phyloP scores from a whole-genome alignment of 1,140 invertebrate species.

The Callitettix versicolor region DNA sequence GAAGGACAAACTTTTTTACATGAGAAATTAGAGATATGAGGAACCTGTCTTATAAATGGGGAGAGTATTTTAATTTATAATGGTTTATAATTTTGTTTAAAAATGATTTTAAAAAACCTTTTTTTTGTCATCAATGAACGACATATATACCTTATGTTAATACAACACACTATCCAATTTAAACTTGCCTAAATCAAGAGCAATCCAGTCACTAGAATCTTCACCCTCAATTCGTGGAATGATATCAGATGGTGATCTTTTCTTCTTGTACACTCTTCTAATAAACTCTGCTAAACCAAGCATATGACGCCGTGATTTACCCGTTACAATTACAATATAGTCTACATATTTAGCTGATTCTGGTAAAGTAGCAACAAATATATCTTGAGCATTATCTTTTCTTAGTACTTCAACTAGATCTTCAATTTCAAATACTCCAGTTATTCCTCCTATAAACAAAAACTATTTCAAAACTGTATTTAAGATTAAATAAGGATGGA shows the following conservation, averaged over 20 bases:
- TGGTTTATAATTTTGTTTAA: no score
- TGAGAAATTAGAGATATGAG: no score
- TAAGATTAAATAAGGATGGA: no score
- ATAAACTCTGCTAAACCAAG: slow-evolving; percentile 63
- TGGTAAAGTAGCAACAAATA: slow-evolving; percentile 72
- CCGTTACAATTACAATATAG: slow-evolving; percentile 68
- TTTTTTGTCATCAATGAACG: no score
- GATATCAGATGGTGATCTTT: slow-evolving; percentile 48
- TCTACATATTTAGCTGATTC: slow-evolving; percentile 65
- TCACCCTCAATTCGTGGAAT: slow-evolving; percentile 69
- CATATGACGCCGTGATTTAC: slow-evolving; percentile 61
- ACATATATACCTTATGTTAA: no score
- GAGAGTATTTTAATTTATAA: no score
- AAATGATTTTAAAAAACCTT: no score
- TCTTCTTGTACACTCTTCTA: slow-evolving; percentile 66
- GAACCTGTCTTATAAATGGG: no score
- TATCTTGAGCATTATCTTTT: slow-evolving; percentile 64
- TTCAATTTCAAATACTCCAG: slow-evolving; percentile 77
- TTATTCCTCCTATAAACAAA: slow-evolving; percentile 53
- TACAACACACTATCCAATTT: no score
- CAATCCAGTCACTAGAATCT: slow-evolving; percentile 68
- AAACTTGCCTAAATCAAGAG: slow-evolving; percentile 71
- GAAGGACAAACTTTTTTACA: no score
- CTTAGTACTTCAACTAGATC: slow-evolving; percentile 67
- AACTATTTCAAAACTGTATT: slow-evolving; percentile 13